Conservation (phyloP, 2,888 invertebrate species). For the Acleris emargana region DNA sequence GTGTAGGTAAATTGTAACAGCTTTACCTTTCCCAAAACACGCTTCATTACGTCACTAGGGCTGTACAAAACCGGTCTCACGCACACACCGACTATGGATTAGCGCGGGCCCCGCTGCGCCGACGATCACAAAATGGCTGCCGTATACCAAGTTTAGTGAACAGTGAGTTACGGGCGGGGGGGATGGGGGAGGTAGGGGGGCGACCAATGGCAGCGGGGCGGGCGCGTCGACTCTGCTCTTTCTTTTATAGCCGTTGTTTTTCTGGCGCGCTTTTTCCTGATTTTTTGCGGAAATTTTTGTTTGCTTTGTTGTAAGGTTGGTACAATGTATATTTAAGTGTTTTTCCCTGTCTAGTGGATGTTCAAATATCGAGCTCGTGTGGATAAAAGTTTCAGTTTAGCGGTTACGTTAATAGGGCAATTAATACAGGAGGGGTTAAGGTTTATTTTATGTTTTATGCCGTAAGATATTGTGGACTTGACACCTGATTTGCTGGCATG, state of each 20-base stretch:
- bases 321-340: constrained; percentile 76
- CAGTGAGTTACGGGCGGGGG: constrained; percentile 77
- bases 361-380: neutral
- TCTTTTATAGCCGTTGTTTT: constrained; percentile 82
- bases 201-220: constrained; percentile 76
- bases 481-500: too few species aligned
- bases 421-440: too few species aligned
- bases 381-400: neutral
- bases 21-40: constrained; percentile 19
- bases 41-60: constrained; percentile 30
- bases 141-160: constrained; percentile 79
- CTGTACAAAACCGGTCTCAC: constrained; percentile 53
- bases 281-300: constrained; percentile 77
- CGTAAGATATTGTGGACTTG: too few species aligned
- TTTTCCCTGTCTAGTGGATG: constrained; percentile 49
- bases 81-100: constrained; percentile 72
- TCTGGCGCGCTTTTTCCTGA: constrained; percentile 78
- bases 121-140: constrained; percentile 83
- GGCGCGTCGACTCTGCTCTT: constrained; percentile 81
- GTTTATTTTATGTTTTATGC: too few species aligned
- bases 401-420: neutral
- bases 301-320: constrained; percentile 76
- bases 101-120: constrained; percentile 72
- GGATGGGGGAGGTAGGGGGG: constrained; percentile 48
- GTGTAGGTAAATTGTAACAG: neutral